Percentiles rank a stretch among this genome's conserved stretches.
Evolutionary conservation across 1,140 invertebrate species (phyloP).

Genomic region (Formica exsecta): DNA sequence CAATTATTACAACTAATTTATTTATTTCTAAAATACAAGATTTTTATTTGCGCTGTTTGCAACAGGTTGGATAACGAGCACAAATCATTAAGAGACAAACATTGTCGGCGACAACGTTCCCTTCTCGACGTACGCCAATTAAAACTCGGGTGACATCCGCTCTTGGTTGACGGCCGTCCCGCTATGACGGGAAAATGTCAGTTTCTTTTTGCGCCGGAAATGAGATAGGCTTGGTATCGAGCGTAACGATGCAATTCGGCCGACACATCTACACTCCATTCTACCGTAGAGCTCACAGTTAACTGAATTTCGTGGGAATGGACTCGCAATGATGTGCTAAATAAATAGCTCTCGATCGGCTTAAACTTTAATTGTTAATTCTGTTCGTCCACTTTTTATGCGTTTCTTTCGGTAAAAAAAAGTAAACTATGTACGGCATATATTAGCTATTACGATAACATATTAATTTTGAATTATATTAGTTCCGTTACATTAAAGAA

Average conservation of each 20-base stretch:
- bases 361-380: not conserved
- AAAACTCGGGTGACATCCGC: slow-evolving; percentile 38
- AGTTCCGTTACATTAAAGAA: not conserved
- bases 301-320: slow-evolving; percentile 67
- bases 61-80: slow-evolving; percentile 9
- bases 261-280: slow-evolving; percentile 59
- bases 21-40: not conserved
- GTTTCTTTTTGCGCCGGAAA: slow-evolving; percentile 70
- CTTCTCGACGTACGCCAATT: slow-evolving; percentile 21
- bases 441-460: not conserved
- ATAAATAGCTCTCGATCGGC: slow-evolving; percentile 46
- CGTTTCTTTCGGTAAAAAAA: not conserved
- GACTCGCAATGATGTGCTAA: slow-evolving; percentile 47
- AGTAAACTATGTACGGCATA: not conserved
- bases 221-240: slow-evolving; percentile 66
- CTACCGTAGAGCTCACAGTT: slow-evolving; percentile 23
- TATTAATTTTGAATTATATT: not conserved
- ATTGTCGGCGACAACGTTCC: not conserved
- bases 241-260: slow-evolving; percentile 63
- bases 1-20: not conserved
- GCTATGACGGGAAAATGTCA: slow-evolving; percentile 50
- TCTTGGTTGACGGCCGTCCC: slow-evolving; percentile 7
- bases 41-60: not conserved
- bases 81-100: slow-evolving; percentile 6
- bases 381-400: not conserved